Conservation (phyloP, 2,797 vertebrate species). For the Triplophysa yarkandensis region DNA sequence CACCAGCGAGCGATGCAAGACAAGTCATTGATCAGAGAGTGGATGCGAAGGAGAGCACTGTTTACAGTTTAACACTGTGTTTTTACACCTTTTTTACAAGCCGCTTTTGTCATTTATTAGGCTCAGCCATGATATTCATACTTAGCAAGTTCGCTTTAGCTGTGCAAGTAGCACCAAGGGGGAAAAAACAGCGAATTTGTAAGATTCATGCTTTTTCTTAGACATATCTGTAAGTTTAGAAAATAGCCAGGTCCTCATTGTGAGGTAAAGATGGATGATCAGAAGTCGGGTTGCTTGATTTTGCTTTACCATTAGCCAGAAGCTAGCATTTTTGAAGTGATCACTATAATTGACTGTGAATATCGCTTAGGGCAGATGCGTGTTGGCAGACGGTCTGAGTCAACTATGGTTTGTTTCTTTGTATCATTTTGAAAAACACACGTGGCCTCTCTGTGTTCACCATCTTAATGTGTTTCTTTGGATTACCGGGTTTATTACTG, state of each 20-base stretch:
- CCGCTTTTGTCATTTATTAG: conserved; percentile 57
- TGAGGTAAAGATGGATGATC: conserved; percentile 41
- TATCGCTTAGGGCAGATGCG: conserved; percentile 49
- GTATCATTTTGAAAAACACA: neutral
- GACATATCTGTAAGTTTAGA: neutral
- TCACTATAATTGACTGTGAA: conserved; percentile 51
- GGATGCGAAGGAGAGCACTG: conserved; percentile 57
- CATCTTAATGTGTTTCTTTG: conserved; percentile 7
- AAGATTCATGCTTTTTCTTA: conserved; percentile 24
- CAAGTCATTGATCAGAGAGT: conserved; percentile 45
- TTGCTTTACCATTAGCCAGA: conserved; percentile 42
- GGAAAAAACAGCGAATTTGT: conserved; percentile 8
- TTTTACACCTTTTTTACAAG: conserved; percentile 58
- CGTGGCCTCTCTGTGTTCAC: neutral
- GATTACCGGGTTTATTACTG: neutral
- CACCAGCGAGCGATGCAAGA: conserved; percentile 40
- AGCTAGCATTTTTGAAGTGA: conserved; percentile 48
- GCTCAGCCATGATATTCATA: conserved; percentile 45
- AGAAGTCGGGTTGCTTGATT: conserved; percentile 36
- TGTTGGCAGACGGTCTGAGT: conserved; percentile 53
- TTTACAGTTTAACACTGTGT: conserved; percentile 63
- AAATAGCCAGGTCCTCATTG: conserved; percentile 29
- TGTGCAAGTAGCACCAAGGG: conserved; percentile 41
- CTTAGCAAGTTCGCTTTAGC: conserved; percentile 45
- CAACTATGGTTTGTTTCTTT: conserved; percentile 45